Conservation (phyloP, 1,140 invertebrate genomes). For the Araneus ventricosus region DNA sequence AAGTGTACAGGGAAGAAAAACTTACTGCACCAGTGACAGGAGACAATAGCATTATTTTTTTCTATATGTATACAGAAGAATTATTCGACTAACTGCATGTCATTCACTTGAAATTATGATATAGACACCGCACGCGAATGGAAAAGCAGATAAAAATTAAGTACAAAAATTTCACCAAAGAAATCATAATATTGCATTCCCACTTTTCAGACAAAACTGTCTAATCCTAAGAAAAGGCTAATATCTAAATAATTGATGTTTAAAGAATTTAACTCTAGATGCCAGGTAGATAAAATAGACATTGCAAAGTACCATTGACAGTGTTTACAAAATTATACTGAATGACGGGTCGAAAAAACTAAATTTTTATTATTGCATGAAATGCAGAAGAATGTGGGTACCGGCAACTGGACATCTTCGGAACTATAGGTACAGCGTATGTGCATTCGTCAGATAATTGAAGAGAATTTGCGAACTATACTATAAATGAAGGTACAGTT, state of each 20-base stretch:
- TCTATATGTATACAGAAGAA: constrained; percentile 66
- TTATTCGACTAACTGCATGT: constrained; percentile 64
- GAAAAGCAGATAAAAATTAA: constrained; percentile 65
- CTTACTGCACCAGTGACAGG: constrained; percentile 66
- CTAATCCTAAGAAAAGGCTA: constrained; percentile 52
- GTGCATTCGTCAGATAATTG: no score
- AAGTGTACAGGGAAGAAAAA: constrained; percentile 36
- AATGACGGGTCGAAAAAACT: no score
- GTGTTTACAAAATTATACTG: no score
- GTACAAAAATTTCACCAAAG: constrained; percentile 60
- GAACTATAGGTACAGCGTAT: no score
- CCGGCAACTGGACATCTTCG: no score
- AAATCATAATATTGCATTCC: constrained; percentile 61
- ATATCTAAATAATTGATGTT: constrained; percentile 64
- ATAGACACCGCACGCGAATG: constrained; percentile 46
- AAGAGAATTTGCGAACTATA: no score
- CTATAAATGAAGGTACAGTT: no score
- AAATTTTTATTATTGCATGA: no score
- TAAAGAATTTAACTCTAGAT: no score
- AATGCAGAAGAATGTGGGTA: no score
- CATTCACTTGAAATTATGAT: constrained; percentile 61
- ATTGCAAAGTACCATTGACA: no score
- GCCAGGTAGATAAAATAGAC: no score
- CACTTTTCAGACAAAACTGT: constrained; percentile 68
- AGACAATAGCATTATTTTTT: constrained; percentile 63